These are phyloP conservation scores for Apis florea DNA, from an alignment of 1,140 invertebrate genomes.

Conservation along the genomic window DNA sequence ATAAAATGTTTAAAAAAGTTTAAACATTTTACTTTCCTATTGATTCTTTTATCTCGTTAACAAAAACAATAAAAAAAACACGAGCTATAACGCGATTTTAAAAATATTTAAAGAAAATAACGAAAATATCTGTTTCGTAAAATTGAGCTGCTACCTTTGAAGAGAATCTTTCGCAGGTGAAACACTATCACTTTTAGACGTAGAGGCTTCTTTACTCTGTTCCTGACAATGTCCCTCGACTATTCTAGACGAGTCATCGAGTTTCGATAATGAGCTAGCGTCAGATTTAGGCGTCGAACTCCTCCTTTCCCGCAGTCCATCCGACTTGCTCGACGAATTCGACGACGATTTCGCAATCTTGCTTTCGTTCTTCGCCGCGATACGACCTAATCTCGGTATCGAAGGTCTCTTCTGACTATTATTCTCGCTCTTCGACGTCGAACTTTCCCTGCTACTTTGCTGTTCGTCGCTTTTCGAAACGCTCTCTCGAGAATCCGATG, in stretches of 20 bases:
- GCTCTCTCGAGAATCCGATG: conserved; percentile 37
- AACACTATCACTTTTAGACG: conserved; percentile 25
- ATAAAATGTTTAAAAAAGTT: too few relatives aligned
- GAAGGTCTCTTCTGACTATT: conserved; percentile 59
- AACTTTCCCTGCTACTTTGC: conserved; percentile 51
- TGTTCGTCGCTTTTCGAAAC: conserved; percentile 41
- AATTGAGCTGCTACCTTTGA: conserved; percentile 44
- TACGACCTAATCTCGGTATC: conserved; percentile 51
- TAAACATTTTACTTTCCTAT: background rate
- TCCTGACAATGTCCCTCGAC: conserved; percentile 43
- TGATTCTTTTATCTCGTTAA: background rate
- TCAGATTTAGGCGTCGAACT: conserved; percentile 61
- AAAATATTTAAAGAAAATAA: background rate
- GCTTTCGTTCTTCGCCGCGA: conserved; percentile 57
- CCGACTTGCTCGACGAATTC: conserved; percentile 52
- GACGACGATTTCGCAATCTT: conserved; percentile 51
- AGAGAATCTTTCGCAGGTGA: conserved; percentile 58
- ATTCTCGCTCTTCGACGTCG: conserved; percentile 56
- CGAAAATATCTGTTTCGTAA: background rate
- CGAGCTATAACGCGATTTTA: background rate
- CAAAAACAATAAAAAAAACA: background rate
- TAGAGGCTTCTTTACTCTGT: conserved; percentile 22
- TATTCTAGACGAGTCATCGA: conserved; percentile 49
- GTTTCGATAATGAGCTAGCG: conserved; percentile 46
- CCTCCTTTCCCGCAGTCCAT: conserved; percentile 53